Evolutionary conservation across 2,113 vertebrate genomes (phyloP), one percentile per base, ranked within the genome.

Genomic region (Nothobranchius furzeri): DNA sequence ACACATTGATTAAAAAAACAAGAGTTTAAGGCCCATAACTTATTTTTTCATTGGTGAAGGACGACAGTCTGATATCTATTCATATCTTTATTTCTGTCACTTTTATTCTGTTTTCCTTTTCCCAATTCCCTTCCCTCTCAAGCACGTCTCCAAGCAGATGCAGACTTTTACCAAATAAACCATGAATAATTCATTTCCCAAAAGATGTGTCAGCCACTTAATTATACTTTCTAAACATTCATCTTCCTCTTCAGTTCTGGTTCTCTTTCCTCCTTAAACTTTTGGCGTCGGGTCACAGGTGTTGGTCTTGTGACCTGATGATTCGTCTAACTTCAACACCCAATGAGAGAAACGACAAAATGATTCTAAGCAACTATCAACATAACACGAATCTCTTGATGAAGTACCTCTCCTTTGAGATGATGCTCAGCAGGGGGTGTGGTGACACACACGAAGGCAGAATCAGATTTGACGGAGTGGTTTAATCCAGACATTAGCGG

Each of bases 211-310:
- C 86, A 88, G 85, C 74, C 83, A 83, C 88, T 91, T 92, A 88
- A 92, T 91, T 90, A 88, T 81, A 86, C 83, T 90, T 90, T 88
- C 80, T 85, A 84, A 89, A 91, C 78, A 91, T 90, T 74, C 88
- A 81, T 81, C 84, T 78, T 64, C 47, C 70, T 43, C 30, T 69
- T 66, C 55, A 67, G 10, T 51, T 75, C n/a, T 70, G 43, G 71
- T 8, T 71, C 52, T 58, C 37, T 13, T 61, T 68, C 20, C 50
- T 59, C 40, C 4, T 30, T 42, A 70, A 64, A 60, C 56, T 79
- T 61, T 3, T 8, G 20, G 45, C 57, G 54, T 53, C 55, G 47
- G 35, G 75, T 67, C 81, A 70, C 61, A 50, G 63, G 9, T 74
- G 13, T 45, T 69, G 51, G 49, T 58, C 61, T 76, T 37, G 59